phyloP scores from a whole-genome alignment of 2,888 invertebrate genomes.

The Campaea margaritaria region DNA sequence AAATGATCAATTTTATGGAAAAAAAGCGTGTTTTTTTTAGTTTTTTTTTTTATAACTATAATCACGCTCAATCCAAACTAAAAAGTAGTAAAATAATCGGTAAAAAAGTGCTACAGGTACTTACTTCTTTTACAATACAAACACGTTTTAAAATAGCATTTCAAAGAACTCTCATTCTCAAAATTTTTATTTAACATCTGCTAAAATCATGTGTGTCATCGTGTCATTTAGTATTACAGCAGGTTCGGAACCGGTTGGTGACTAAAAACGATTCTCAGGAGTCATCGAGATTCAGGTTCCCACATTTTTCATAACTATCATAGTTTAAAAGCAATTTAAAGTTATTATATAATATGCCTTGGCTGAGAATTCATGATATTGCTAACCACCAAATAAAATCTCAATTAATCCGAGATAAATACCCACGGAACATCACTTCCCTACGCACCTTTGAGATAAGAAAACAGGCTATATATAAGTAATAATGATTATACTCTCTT shows the following conservation, averaged over 20 bases:
- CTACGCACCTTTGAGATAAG: too few species aligned
- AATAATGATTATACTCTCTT: too few species aligned
- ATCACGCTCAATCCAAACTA: too few species aligned
- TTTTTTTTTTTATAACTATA: too few species aligned
- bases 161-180: slow-evolving; percentile 15
- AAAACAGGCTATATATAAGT: too few species aligned
- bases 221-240: slow-evolving; percentile 19
- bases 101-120: too few species aligned
- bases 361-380: slow-evolving; percentile 12
- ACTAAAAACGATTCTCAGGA: slow-evolving; percentile 22
- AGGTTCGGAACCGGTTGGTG: slow-evolving; percentile 25
- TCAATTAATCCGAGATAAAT: slow-evolving; percentile 5
- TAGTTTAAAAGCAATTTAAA: slow-evolving; percentile 14
- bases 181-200: slow-evolving; percentile 16
- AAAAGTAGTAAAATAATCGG: too few species aligned
- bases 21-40: too few species aligned
- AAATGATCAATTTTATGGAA: too few species aligned
- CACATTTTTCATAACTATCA: slow-evolving; percentile 26
- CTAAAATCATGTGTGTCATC: slow-evolving; percentile 29
- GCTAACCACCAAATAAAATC: slow-evolving; percentile 8
- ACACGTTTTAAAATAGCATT: slow-evolving; percentile 25
- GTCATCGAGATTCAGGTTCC: slow-evolving; percentile 15
- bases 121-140: slow-evolving; percentile 26
- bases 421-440: too few species aligned
- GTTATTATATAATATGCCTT: slow-evolving; percentile 11